These are phyloP conservation scores for Drosophila funebris DNA, from an alignment of 1,140 invertebrate species.

Conservation along the genomic window DNA sequence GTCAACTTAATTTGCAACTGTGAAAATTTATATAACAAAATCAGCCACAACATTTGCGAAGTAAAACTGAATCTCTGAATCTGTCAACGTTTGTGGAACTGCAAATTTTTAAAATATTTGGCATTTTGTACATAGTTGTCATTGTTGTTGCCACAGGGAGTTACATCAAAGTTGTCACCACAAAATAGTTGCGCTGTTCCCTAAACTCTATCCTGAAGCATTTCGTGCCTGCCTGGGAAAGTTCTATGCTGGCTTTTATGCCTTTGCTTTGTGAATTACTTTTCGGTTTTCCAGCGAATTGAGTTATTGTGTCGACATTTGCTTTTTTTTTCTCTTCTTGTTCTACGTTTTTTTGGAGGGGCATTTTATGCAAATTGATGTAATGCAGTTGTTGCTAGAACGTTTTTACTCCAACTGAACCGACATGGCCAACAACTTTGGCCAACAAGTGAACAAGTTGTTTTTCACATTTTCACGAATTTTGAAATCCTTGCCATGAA, in stretches of 20 bases:
- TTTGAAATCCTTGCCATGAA: constrained; percentile 54
- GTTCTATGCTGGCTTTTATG: constrained; percentile 58
- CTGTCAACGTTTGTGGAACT: constrained; percentile 48
- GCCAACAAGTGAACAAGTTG: constrained; percentile 38
- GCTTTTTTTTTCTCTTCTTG: constrained; percentile 4
- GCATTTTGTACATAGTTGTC: constrained; percentile 30
- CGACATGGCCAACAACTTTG: constrained; percentile 17
- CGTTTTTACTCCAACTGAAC: constrained; percentile 27
- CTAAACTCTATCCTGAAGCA: constrained; percentile 52
- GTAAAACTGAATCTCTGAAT: constrained; percentile 13
- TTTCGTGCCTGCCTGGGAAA: constrained; percentile 48
- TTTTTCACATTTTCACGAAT: constrained; percentile 3
- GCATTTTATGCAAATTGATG: constrained; percentile 66
- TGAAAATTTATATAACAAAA: constrained; percentile 8
- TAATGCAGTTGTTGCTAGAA: constrained; percentile 29
- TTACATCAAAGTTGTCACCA: constrained; percentile 65
- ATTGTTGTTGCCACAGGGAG: constrained; percentile 20
- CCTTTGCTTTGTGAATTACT: constrained; percentile 64
- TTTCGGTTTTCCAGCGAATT: constrained; percentile 57
- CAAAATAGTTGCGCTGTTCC: constrained; percentile 66
- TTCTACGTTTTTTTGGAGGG: constrained; percentile 18
- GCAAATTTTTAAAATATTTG: constrained; percentile 74
- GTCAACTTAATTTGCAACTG: constrained; percentile 61
- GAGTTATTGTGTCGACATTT: constrained; percentile 69
- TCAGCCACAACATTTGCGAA: neutral